phyloP scores from a whole-genome alignment of 2,797 vertebrate species.

The Crocidura indochinensis region DNA sequence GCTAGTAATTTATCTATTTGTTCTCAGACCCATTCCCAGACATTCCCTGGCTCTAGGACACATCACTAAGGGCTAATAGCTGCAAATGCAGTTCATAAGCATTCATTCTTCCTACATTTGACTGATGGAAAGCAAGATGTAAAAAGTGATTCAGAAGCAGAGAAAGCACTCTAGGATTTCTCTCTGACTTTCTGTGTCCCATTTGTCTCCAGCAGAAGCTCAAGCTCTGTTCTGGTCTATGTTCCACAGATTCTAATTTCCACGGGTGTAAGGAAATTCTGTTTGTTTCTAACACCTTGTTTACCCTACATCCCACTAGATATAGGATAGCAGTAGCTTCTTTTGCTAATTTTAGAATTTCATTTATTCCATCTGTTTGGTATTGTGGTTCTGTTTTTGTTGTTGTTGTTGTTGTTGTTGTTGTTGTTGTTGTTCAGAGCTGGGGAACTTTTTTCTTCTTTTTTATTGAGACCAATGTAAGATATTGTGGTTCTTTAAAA shows the following conservation, averaged over 20 bases:
- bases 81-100: neutral
- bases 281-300: neutral
- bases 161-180: neutral
- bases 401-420: too few relatives aligned
- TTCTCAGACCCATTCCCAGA: neutral
- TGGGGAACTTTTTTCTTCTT: too few relatives aligned
- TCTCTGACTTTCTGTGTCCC: neutral
- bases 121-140: neutral
- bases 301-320: neutral
- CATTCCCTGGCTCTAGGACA: neutral
- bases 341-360: neutral
- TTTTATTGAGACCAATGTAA: too few relatives aligned
- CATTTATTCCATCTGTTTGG: neutral
- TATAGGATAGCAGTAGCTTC: neutral
- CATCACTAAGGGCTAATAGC: neutral
- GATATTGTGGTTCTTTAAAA: neutral
- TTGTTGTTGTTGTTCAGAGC: too few relatives aligned
- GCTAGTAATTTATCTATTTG: neutral
- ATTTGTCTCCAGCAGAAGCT: neutral
- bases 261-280: neutral
- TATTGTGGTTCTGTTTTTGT: neutral
- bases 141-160: neutral
- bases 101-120: neutral
- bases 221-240: neutral
- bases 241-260: neutral